These are phyloP conservation scores for Bombylius discolor DNA, from an alignment of 2,888 invertebrate genomes.

Conservation along the genomic window DNA sequence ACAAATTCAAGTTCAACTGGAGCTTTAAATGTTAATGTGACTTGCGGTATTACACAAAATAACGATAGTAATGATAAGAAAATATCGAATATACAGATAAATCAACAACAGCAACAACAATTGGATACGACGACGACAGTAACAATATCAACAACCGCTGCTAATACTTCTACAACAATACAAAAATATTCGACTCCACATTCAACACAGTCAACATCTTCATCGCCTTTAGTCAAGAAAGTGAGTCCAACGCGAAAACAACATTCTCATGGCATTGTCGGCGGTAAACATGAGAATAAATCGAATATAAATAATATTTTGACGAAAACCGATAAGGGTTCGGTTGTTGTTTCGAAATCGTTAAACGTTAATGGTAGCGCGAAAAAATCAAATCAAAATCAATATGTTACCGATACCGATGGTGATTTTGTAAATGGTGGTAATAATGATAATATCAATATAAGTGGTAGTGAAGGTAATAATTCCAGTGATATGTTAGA, in stretches of 20 bases:
- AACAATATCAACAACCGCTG: conserved; percentile 12
- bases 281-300: conserved; percentile 3
- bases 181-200: background rate
- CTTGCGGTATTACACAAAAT: background rate
- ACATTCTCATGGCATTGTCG: conserved; percentile 10
- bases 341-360: background rate
- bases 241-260: conserved; percentile 26
- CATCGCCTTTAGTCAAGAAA: conserved; percentile 25
- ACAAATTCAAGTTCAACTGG: background rate
- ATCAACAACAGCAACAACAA: conserved; percentile 25
- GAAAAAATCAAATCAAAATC: conserved; percentile 6
- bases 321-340: conserved; percentile 1
- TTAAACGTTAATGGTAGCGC: background rate
- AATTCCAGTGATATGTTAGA: conserved; percentile 21
- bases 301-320: conserved; percentile 1
- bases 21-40: conserved; percentile 2
- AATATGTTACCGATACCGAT: conserved; percentile 1
- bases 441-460: background rate
- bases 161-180: background rate
- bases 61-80: conserved; percentile 4
- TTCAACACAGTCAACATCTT: background rate
- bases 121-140: conserved; percentile 22
- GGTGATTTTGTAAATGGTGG: background rate
- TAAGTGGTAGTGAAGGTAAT: conserved; percentile 41
- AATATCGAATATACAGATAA: conserved; percentile 1